These are phyloP conservation scores for Pseudoatta argentina DNA, from an alignment of 1,140 invertebrate species.

Conservation along the genomic window DNA sequence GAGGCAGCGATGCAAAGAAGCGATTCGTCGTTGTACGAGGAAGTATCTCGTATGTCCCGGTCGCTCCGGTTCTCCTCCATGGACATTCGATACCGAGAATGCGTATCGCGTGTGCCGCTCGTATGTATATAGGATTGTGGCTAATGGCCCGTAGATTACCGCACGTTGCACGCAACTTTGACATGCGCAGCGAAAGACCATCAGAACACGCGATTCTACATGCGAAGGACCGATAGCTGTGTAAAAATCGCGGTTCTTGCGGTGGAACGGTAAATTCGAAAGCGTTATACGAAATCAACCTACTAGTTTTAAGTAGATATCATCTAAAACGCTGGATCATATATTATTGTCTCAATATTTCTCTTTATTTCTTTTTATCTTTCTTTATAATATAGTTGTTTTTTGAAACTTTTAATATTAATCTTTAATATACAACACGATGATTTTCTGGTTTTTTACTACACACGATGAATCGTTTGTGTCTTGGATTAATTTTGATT, in stretches of 20 bases:
- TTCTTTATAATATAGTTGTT: background rate
- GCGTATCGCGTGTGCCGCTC: slow-evolving; percentile 82
- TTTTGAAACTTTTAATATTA: background rate
- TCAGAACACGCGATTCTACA: slow-evolving; percentile 69
- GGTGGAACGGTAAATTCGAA: slow-evolving; percentile 19
- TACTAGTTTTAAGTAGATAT: background rate
- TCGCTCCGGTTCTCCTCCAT: slow-evolving; percentile 73
- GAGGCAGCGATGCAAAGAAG: slow-evolving; percentile 71
- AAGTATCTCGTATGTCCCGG: slow-evolving; percentile 84
- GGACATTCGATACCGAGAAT: slow-evolving; percentile 83
- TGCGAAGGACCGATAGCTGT: slow-evolving; percentile 63
- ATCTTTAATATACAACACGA: no score
- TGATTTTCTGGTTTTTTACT: no score
- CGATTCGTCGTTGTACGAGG: slow-evolving; percentile 71
- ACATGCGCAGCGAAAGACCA: slow-evolving; percentile 68
- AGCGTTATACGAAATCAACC: background rate
- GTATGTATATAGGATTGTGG: slow-evolving; percentile 74
- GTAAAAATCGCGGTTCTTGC: slow-evolving; percentile 25
- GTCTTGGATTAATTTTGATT: no score
- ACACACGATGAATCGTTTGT: no score
- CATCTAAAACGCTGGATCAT: background rate
- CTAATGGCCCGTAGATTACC: slow-evolving; percentile 84
- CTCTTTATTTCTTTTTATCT: background rate
- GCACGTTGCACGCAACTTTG: slow-evolving; percentile 80
- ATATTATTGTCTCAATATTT: background rate